A percentile compares a stretch with the other conserved stretches of the same genome.
Evolutionary conservation across 92 coral and sea anemone genomes (phyloP).

Genomic region (Porites rus): DNA sequence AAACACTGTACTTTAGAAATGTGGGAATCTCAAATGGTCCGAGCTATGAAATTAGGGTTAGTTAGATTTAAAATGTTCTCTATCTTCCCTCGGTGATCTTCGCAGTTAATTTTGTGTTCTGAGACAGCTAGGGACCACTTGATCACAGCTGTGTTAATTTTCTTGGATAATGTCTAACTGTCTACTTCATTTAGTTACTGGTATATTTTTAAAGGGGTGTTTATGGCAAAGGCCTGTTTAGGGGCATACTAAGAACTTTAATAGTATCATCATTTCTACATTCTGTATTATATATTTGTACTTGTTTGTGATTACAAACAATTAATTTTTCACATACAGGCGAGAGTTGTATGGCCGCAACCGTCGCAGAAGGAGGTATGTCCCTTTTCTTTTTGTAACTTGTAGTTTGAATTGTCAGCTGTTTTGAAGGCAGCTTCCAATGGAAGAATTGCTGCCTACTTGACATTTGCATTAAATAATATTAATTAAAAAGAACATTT

Average conservation of each 20-base stretch:
- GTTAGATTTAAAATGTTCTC: too few relatives aligned
- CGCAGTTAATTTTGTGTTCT: too few relatives aligned
- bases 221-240: neutral
- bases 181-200: neutral
- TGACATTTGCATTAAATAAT: too few relatives aligned
- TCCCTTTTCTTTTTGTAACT: neutral
- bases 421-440: neutral
- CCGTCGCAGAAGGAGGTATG: conserved; percentile 83
- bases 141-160: too few relatives aligned
- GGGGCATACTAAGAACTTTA: neutral
- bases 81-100: too few relatives aligned
- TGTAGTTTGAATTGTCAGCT: neutral
- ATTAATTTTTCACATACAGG: conserved; percentile 48
- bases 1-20: too few relatives aligned
- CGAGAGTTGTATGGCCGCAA: conserved; percentile 97
- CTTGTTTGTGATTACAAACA: neutral
- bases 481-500: too few relatives aligned
- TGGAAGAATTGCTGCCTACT: neutral
- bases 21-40: too few relatives aligned
- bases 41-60: too few relatives aligned
- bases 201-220: neutral
- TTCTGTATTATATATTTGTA: neutral
- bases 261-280: neutral
- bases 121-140: too few relatives aligned
- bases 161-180: too few relatives aligned